phyloP scores from a whole-genome alignment of 2,888 invertebrate species.

The Morpho achilles region DNA sequence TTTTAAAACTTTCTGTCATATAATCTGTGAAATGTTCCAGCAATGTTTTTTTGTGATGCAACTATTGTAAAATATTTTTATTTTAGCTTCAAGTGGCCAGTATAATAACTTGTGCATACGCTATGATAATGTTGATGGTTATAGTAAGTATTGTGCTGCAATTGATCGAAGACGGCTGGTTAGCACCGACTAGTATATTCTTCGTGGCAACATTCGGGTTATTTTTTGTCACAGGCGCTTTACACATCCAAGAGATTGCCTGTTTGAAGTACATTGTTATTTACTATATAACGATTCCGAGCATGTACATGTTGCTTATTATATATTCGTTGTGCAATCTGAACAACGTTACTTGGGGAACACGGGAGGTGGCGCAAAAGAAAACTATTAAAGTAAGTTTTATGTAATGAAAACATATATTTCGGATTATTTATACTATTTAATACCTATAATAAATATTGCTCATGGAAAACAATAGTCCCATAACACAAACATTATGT shows the following conservation, averaged over 20 bases:
- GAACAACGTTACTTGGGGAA: conserved; percentile 97
- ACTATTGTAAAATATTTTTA: conserved; percentile 16
- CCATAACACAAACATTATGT: too few relatives aligned
- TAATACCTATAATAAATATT: too few relatives aligned
- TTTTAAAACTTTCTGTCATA: too few relatives aligned
- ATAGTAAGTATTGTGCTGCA: conserved; percentile 89
- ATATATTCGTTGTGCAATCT: conserved; percentile 96
- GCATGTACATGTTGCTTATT: conserved; percentile 95
- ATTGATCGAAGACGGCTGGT: conserved; percentile 87
- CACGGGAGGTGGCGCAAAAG: conserved; percentile 85
- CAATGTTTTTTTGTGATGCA: too few relatives aligned
- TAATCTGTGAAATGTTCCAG: too few relatives aligned
- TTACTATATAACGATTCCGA: conserved; percentile 93
- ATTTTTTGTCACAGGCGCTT: conserved; percentile 80
- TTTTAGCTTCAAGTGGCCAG: conserved; percentile 85
- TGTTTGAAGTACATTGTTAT: conserved; percentile 88
- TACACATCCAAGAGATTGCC: conserved; percentile 88
- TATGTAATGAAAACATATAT: not conserved
- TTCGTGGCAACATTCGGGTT: conserved; percentile 86
- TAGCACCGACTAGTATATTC: conserved; percentile 92
- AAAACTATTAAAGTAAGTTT: conserved; percentile 55
- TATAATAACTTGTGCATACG: conserved; percentile 87
- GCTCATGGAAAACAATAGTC: too few relatives aligned
- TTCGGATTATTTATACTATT: too few relatives aligned
- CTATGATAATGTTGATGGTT: conserved; percentile 92